Conservation (phyloP, 2,888 invertebrate genomes). For the Clivina fossor region DNA sequence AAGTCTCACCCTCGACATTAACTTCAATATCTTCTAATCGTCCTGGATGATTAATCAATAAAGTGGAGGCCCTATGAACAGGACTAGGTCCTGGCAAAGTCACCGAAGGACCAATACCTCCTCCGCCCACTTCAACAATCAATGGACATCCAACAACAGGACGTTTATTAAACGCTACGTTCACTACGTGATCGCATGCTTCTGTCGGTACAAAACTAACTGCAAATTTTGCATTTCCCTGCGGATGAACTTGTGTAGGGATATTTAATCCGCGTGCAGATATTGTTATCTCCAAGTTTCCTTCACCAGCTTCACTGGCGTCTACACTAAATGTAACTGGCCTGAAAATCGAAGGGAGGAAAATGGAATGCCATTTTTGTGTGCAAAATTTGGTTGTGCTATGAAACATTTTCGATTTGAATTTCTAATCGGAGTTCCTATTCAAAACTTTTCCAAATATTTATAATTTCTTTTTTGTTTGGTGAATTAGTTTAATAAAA, state of each 20-base stretch:
- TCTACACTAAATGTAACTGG: constrained; percentile 95
- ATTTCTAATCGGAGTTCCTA: too few relatives aligned
- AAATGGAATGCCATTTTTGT: too few relatives aligned
- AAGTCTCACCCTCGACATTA: constrained; percentile 86
- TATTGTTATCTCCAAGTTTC: constrained; percentile 95
- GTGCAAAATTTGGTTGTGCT: too few relatives aligned
- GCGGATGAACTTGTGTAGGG: constrained; percentile 92
- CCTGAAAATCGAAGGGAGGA: too few relatives aligned
- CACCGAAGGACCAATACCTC: constrained; percentile 66
- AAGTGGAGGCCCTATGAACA: constrained; percentile 68
- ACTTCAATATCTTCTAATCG: constrained; percentile 93
- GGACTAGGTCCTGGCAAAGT: constrained; percentile 73
- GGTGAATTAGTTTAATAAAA: too few relatives aligned
- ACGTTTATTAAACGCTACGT: constrained; percentile 96
- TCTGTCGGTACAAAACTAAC: constrained; percentile 96
- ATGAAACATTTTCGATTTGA: too few relatives aligned
- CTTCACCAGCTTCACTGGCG: constrained; percentile 95
- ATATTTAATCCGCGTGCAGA: constrained; percentile 91
- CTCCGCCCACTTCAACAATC: constrained; percentile 73
- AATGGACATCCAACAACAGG: constrained; percentile 89
- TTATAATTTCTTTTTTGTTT: too few relatives aligned
- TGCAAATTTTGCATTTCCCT: constrained; percentile 87
- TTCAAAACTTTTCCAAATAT: too few relatives aligned
- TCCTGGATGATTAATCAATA: constrained; percentile 77
- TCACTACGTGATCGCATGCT: constrained; percentile 91